A percentile compares a stretch with the other conserved stretches of the same genome.
Evolutionary conservation across 2,888 invertebrate species (phyloP).

Genomic region (Andricus quercusramuli): DNA sequence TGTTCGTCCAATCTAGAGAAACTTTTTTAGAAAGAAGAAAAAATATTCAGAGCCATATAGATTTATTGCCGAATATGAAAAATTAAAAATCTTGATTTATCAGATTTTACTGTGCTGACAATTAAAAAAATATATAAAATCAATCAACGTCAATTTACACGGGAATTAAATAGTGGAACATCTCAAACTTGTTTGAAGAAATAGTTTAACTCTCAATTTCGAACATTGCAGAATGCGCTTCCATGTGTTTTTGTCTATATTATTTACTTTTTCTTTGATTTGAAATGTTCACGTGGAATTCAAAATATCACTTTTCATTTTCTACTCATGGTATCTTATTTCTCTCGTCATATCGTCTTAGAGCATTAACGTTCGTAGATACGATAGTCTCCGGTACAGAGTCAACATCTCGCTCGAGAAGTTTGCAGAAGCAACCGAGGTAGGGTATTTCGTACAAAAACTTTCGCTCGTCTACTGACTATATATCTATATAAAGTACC

Average conservation of each 20-base stretch:
- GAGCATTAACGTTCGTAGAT: conserved; percentile 31
- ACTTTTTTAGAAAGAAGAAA: no score
- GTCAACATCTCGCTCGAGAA: conserved; percentile 23
- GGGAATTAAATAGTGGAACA: not conserved
- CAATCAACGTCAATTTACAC: not conserved
- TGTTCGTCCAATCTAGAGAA: no score
- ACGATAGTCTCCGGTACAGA: conserved; percentile 18
- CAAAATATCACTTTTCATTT: conserved; percentile 11
- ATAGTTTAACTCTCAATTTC: not conserved
- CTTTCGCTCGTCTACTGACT: conserved; percentile 2
- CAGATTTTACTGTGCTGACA: no score
- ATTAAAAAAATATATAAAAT: no score
- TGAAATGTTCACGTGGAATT: not conserved
- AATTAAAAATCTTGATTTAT: no score
- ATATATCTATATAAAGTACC: not conserved
- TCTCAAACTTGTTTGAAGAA: not conserved
- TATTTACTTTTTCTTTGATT: conserved; percentile 24
- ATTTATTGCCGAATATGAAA: no score
- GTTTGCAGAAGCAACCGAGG: conserved; percentile 23
- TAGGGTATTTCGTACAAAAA: conserved; percentile 10
- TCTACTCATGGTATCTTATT: conserved; percentile 15
- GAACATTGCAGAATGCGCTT: not conserved
- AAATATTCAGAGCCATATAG: no score
- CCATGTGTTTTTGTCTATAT: not conserved
- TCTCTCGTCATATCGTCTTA: conserved; percentile 28